Evolutionary conservation across 2,888 invertebrate genomes (phyloP).

Genomic region (Chymomyza amoena): DNA sequence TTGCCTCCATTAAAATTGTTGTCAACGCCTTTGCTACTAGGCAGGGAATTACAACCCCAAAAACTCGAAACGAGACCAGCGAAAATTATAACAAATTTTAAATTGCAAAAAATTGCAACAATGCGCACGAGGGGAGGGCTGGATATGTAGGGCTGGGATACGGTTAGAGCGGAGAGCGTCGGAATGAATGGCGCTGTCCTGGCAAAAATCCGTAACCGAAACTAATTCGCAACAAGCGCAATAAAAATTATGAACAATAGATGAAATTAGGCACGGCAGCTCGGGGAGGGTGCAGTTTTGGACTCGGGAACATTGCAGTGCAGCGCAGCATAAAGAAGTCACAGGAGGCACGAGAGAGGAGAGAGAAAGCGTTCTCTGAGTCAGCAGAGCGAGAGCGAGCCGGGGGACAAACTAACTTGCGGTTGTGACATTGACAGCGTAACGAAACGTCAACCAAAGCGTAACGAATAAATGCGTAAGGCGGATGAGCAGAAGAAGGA

Average conservation of each 20-base stretch:
- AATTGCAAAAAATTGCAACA: constrained; percentile 62
- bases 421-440: constrained; percentile 65
- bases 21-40: constrained; percentile 56
- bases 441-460: constrained; percentile 72
- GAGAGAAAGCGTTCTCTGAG: background rate
- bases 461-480: constrained; percentile 52
- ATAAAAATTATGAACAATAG: constrained; percentile 75
- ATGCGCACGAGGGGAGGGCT: constrained; percentile 12
- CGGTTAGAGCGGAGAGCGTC: background rate
- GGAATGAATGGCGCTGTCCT: background rate
- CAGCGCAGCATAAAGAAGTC: constrained; percentile 15
- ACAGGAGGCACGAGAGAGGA: constrained; percentile 25
- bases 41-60: constrained; percentile 31
- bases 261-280: constrained; percentile 65
- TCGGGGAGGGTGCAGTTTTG: constrained; percentile 6
- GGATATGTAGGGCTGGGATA: background rate
- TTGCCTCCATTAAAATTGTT: constrained; percentile 36
- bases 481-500: background rate
- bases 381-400: background rate
- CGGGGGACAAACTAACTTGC: constrained; percentile 38
- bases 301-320: background rate
- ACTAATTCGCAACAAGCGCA: constrained; percentile 75
- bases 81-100: constrained; percentile 60
- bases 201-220: constrained; percentile 67
- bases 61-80: constrained; percentile 49